A percentile compares a stretch with the other conserved stretches of the same genome.
These are phyloP conservation scores for Pararge aegeria DNA, from an alignment of 1,140 invertebrate species.

Conservation along the genomic window DNA sequence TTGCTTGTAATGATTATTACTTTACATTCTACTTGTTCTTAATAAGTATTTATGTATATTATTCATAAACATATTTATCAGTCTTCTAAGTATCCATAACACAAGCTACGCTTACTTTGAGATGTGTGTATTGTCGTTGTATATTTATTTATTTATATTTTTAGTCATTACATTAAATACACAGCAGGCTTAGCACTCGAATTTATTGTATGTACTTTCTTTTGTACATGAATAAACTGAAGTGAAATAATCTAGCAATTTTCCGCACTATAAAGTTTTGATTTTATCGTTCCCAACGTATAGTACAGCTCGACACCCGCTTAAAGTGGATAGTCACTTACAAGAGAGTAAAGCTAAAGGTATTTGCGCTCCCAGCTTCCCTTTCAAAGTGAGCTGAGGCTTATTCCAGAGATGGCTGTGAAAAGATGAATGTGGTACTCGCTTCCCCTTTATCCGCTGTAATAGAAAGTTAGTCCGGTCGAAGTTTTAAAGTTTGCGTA, in stretches of 20 bases:
- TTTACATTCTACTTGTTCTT: too few relatives aligned
- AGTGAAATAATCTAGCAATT: slow-evolving; percentile 8
- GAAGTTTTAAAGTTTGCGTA: not conserved
- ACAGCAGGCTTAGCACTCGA: too few relatives aligned
- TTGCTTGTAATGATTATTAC: too few relatives aligned
- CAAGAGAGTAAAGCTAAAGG: slow-evolving; percentile 26
- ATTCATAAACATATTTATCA: too few relatives aligned
- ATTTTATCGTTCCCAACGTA: slow-evolving; percentile 15
- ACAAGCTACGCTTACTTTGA: too few relatives aligned
- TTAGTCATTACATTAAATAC: too few relatives aligned
- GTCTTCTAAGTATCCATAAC: too few relatives aligned
- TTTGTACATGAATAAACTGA: not conserved
- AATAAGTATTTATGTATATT: too few relatives aligned
- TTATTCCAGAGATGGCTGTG: slow-evolving; percentile 33
- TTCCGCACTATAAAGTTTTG: slow-evolving; percentile 32
- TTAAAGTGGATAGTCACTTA: slow-evolving; percentile 38
- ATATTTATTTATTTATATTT: too few relatives aligned
- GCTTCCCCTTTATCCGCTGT: slow-evolving; percentile 34
- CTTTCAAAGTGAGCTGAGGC: slow-evolving; percentile 39
- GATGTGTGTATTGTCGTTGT: too few relatives aligned
- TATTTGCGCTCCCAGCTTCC: slow-evolving; percentile 37
- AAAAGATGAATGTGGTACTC: slow-evolving; percentile 40
- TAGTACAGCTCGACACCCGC: slow-evolving; percentile 22
- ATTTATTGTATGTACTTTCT: not conserved
- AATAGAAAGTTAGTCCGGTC: slow-evolving; percentile 38